Evolutionary conservation across 2,888 invertebrate species (phyloP).

Genomic region (Agonopterix heracliana): DNA sequence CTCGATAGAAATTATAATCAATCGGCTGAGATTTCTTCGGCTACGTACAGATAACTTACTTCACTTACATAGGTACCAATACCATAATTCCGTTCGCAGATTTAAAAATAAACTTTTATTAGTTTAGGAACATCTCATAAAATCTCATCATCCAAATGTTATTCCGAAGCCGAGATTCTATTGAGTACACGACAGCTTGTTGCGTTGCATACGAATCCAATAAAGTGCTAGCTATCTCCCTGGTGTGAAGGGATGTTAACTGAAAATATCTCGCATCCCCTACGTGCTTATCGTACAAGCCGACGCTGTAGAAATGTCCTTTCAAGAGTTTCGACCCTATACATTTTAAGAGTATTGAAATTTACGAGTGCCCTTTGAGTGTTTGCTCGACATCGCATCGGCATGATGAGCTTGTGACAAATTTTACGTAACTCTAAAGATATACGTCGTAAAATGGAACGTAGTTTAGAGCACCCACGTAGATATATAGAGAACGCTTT

Average conservation of each 20-base stretch:
- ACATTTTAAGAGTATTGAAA: constrained; percentile 55
- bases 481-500: no score
- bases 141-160: no score
- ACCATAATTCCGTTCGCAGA: no score
- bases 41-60: no score
- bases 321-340: constrained; percentile 49
- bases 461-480: no score
- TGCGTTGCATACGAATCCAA: constrained; percentile 37
- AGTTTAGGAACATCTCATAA: no score
- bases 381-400: constrained; percentile 27
- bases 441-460: constrained; percentile 14
- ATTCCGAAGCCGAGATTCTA: neutral
- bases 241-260: constrained; percentile 30
- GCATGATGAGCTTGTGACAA: constrained; percentile 30
- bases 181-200: constrained; percentile 21
- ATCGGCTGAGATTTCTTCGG: no score
- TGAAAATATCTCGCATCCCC: constrained; percentile 46
- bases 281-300: constrained; percentile 53
- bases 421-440: constrained; percentile 21
- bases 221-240: constrained; percentile 39
- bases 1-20: no score
- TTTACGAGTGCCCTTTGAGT: constrained; percentile 51
- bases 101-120: no score
- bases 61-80: no score
- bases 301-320: constrained; percentile 45